Evolutionary conservation across 2,797 vertebrate genomes (phyloP), one percentile per base, ranked within the genome.

Genomic region (Danio choprae): DNA sequence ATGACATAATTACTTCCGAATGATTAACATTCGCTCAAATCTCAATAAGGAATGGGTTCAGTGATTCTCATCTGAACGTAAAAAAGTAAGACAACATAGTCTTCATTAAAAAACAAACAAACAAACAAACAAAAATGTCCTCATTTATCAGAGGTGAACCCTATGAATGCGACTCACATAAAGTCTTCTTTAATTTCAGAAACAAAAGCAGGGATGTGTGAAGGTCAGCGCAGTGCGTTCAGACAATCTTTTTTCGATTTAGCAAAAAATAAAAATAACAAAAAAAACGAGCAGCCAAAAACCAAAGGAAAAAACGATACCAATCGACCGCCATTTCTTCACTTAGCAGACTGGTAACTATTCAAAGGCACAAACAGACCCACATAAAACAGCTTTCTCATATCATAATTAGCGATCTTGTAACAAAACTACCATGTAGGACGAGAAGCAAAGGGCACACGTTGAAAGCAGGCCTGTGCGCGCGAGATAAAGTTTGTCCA

Each of bases 321-420:
- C 64, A 60, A 64, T 51, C 79, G 16, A 65, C 46, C 64, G 60
- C 64, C 60, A 51, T 81, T 79, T 84, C 81, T 81, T 82, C 75
- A 84, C 79, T 62, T 53, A 83, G 75, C 79, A 79, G 67, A 84
- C 81, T 77, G 60, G 53, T 63, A 64, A 83, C 78, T 83, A 83
- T 79, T 91, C 43, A 90, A 90, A 93, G 92, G 92, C 93, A 93
- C 92, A 86, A 79, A 90, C 90, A 90, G 91, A 91, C 89, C 89
- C 85, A 86, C 86, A 91, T 91, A 91, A 93, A 91, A 92, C 89
- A 89, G 84, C 77, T 86, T 88, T 89, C 86, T 89, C 87, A 88
- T 84, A 84, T 87, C 83, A 87, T 86, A 81, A 89, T 56, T 64
- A 64, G 48, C 40, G 1, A 58, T 64, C 48, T 73, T 56, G 59